Conservation (phyloP, 2,888 invertebrate genomes). For the Parthenolecanium corni region DNA sequence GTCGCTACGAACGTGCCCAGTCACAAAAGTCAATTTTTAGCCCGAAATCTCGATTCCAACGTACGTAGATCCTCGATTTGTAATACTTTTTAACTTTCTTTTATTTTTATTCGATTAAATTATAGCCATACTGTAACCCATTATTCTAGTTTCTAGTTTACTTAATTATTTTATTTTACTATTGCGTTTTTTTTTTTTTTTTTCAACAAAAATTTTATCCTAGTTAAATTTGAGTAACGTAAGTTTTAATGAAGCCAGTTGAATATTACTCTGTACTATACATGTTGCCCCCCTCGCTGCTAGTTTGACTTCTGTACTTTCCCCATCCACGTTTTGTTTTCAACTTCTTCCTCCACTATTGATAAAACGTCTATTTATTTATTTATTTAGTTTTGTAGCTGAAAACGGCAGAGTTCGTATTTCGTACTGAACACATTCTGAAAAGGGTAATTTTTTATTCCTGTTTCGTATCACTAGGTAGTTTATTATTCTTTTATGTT, state of each 20-base stretch:
- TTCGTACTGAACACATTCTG: background rate
- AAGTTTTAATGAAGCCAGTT: constrained; percentile 13
- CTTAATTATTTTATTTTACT: constrained; percentile 8
- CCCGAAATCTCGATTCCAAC: no score
- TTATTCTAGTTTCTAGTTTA: background rate
- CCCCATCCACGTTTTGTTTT: background rate
- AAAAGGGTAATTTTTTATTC: constrained; percentile 9
- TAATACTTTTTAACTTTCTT: no score
- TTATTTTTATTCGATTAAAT: no score
- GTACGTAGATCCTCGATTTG: no score
- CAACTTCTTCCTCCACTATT: background rate
- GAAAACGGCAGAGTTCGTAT: background rate
- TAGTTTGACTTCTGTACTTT: no score
- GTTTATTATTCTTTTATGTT: no score
- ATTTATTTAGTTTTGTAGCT: no score
- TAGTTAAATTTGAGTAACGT: constrained; percentile 1
- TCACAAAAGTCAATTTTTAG: no score
- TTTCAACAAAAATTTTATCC: constrained; percentile 7
- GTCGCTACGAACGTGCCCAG: background rate
- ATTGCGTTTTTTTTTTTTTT: no score
- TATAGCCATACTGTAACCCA: no score
- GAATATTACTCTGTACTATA: background rate
- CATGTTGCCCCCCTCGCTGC: background rate
- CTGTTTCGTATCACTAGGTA: background rate
- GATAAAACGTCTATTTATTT: background rate